Evolutionary conservation across 2,888 invertebrate species (phyloP).

Genomic region (Stenichneumon culpator): DNA sequence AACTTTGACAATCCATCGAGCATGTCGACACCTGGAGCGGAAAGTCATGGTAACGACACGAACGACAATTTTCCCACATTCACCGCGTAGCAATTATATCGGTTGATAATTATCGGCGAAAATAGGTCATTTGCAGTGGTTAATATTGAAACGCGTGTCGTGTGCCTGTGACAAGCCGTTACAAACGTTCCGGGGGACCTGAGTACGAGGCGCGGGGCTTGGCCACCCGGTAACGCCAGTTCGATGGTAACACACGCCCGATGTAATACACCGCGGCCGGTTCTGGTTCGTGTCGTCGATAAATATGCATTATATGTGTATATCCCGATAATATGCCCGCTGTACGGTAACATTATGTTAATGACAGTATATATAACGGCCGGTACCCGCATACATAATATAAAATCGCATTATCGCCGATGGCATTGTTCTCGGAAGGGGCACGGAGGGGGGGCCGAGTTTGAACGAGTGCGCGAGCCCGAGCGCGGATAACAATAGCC

Average conservation of each 20-base stretch:
- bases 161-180: slow-evolving; percentile 63
- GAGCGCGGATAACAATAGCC: slow-evolving; percentile 21
- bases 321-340: slow-evolving; percentile 56
- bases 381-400: slow-evolving; percentile 56
- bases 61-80: not conserved
- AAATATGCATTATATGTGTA: slow-evolving; percentile 62
- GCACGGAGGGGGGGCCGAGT: not conserved
- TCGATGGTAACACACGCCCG: not conserved
- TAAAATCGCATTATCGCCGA: slow-evolving; percentile 62
- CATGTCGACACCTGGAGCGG: no score
- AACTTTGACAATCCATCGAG: no score
- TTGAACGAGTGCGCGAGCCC: not conserved
- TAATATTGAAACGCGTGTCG: slow-evolving; percentile 60
- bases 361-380: slow-evolving; percentile 38
- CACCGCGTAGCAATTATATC: not conserved
- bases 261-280: slow-evolving; percentile 27
- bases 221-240: slow-evolving; percentile 47
- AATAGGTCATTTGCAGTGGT: slow-evolving; percentile 47
- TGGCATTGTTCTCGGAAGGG: slow-evolving; percentile 51
- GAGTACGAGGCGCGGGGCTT: not conserved
- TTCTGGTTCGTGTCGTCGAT: slow-evolving; percentile 44
- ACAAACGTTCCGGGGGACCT: slow-evolving; percentile 44
- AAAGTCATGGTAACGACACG: no score
- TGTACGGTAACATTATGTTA: slow-evolving; percentile 64
- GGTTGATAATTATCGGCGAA: slow-evolving; percentile 53